phyloP scores from a whole-genome alignment of 2,113 vertebrate species.

The Brienomyrus longianalis region DNA sequence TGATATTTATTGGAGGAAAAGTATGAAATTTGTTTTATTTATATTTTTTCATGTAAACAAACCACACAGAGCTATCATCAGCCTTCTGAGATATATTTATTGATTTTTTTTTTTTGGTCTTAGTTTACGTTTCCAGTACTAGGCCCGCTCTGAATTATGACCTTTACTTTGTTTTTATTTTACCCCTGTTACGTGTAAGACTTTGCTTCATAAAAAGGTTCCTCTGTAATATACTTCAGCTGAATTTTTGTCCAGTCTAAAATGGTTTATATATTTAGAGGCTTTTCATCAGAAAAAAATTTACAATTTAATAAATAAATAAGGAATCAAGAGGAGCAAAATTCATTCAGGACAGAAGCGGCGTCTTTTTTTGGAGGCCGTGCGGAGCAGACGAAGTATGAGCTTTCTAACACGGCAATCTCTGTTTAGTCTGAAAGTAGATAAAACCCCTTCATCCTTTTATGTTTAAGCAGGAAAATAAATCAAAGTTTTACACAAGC shows the following conservation, averaged over 20 bases:
- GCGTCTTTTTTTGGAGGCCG: slow-evolving; percentile 37
- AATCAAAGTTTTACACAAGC: slow-evolving; percentile 32
- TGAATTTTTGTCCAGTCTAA: not conserved
- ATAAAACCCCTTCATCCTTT: slow-evolving; percentile 27
- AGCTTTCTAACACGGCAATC: slow-evolving; percentile 16
- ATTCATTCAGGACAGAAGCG: slow-evolving; percentile 25
- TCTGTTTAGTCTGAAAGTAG: slow-evolving; percentile 40
- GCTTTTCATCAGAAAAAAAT: not conserved
- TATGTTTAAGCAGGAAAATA: slow-evolving; percentile 8
- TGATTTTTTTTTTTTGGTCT: slow-evolving; percentile 40
- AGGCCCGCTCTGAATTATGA: slow-evolving; percentile 27
- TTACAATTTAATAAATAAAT: not conserved
- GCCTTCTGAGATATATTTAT: slow-evolving; percentile 60
- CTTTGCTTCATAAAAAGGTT: not conserved
- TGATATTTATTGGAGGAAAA: slow-evolving; percentile 84
- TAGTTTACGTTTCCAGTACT: slow-evolving; percentile 36
- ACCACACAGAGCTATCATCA: slow-evolving; percentile 45
- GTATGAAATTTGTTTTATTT: slow-evolving; percentile 70
- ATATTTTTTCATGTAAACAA: slow-evolving; percentile 61
- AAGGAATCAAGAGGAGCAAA: slow-evolving; percentile 24
- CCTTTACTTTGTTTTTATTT: slow-evolving; percentile 22
- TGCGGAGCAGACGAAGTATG: slow-evolving; percentile 39
- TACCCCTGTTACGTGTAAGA: not conserved
- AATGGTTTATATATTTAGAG: not conserved
- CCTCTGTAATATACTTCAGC: not conserved